These are phyloP conservation scores for Anguilla japonica DNA, from an alignment of 2,113 vertebrate genomes.

Conservation along the genomic window DNA sequence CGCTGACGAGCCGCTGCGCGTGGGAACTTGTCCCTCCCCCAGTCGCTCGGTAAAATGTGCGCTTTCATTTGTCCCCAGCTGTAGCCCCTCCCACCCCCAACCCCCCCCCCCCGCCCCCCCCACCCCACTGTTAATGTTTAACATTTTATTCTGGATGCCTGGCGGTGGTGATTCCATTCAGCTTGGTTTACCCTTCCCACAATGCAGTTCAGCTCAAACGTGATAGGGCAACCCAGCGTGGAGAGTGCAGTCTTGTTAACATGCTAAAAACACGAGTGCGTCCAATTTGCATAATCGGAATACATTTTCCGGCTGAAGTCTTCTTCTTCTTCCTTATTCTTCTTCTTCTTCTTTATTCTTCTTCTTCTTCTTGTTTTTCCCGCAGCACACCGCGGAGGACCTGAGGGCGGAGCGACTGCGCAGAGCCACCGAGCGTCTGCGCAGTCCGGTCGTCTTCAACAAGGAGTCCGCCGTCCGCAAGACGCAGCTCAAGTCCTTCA, in stretches of 20 bases:
- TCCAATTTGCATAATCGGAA: constrained; percentile 78
- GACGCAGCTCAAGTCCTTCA: constrained; percentile 97
- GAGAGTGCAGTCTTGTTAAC: constrained; percentile 65
- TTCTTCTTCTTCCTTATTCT: constrained; percentile 42
- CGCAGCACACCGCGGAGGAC: constrained; percentile 85
- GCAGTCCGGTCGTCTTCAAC: constrained; percentile 90
- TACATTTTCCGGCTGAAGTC: constrained; percentile 76
- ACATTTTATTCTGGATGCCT: constrained; percentile 53
- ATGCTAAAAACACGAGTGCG: constrained; percentile 76
- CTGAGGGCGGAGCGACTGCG: constrained; percentile 83
- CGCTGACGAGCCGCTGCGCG: constrained; percentile 54
- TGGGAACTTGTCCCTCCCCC: constrained; percentile 45
- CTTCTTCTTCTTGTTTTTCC: constrained; percentile 33
- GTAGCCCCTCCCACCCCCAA: constrained; percentile 65
- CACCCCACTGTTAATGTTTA: constrained; percentile 64
- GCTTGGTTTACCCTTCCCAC: constrained; percentile 63
- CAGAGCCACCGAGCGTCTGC: constrained; percentile 85
- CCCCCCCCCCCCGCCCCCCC: constrained; percentile 71
- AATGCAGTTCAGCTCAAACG: constrained; percentile 60
- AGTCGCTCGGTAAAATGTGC: constrained; percentile 71
- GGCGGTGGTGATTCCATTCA: constrained; percentile 70
- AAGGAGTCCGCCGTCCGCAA: constrained; percentile 92
- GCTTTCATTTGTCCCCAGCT: too few species aligned
- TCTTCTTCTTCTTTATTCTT: constrained; percentile 22
- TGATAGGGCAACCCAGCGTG: constrained; percentile 62